Base-by-base conservation (phyloP, 1,140 invertebrate genomes). In the Drosophila ironensis region DNA sequence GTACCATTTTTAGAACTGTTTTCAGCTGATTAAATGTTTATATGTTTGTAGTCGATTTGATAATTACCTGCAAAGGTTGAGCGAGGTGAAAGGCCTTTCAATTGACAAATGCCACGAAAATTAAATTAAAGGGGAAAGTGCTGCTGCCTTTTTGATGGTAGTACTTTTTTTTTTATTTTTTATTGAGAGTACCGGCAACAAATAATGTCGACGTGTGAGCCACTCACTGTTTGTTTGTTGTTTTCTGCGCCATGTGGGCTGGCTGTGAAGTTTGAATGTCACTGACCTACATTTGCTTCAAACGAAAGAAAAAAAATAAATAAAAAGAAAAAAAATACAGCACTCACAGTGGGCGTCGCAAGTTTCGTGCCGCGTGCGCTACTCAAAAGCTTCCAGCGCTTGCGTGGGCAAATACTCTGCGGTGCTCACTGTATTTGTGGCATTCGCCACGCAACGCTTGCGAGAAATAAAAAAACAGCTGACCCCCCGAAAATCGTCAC, bases 201-300 rank as follows among this genome's bases (percentile, higher is more conserved):
- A 16, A 11, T 35, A 14, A 16, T 2, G 14, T 4, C 14, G 33
- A 6, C 4, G 14, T 12, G 12, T 37, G 28, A 33, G 5, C 14
- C 14, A 35, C 6, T 35, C 5, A 14, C 6, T 30, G n/a, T n/a
- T 17, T 30, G 30, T 33, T 22, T 45, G 17, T 57, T 20, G 7
- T 12, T 24, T 24, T 52, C 12, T 24, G 7, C 30, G 28, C 25
- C 63, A 73, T 74, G 67, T 72, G 59, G 30, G 30, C 61, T 61
- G 25, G 16, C 6, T 24, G 38, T 14, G 44, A 57, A 76, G 69
- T 87, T 82, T 84, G 77, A 74, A 75, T 77, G 71, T 84, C 84
- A 78, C 84, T 82, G 70, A 87, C 78, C 78, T 84, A 82, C 50
- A 82, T 88, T 71, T 69, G n/a, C n/a, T n/a, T n/a, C n/a, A n/a